These are phyloP conservation scores for Lasius fuliginosus DNA, from an alignment of 2,888 invertebrate species.

Conservation along the genomic window DNA sequence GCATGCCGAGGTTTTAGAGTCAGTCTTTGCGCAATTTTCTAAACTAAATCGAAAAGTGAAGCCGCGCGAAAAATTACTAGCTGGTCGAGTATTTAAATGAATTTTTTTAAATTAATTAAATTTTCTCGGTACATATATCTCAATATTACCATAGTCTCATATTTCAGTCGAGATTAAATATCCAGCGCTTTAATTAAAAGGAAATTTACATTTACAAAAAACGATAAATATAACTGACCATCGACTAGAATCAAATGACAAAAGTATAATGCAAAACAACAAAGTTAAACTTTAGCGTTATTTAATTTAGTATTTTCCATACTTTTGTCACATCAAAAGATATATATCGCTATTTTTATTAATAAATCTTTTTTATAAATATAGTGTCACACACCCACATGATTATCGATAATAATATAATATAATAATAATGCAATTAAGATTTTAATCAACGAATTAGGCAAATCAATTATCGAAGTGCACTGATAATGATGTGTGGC, in stretches of 20 bases:
- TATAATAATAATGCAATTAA: background rate
- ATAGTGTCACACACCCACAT: background rate
- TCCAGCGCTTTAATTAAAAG: background rate
- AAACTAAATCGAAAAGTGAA: slow-evolving; percentile 5
- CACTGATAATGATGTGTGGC: slow-evolving; percentile 44
- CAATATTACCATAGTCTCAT: background rate
- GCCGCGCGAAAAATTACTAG: slow-evolving; percentile 7
- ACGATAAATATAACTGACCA: background rate
- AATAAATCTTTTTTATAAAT: background rate
- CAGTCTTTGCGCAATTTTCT: slow-evolving; percentile 20
- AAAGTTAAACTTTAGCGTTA: background rate
- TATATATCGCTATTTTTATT: background rate
- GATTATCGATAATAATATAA: slow-evolving; percentile 8
- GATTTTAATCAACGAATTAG: background rate
- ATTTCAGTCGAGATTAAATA: background rate
- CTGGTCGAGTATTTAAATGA: slow-evolving; percentile 13
- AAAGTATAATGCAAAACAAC: background rate
- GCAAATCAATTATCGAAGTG: slow-evolving; percentile 23
- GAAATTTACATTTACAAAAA: background rate
- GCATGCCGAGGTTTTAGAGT: slow-evolving; percentile 5
- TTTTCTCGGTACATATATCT: background rate
- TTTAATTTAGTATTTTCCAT: background rate
- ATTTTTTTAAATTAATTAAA: background rate
- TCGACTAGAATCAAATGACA: background rate
- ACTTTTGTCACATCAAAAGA: background rate